Evolutionary conservation across 1,140 invertebrate species (phyloP), one percentile per base, ranked within the genome.

Genomic region (Scylla paramamosain): DNA sequence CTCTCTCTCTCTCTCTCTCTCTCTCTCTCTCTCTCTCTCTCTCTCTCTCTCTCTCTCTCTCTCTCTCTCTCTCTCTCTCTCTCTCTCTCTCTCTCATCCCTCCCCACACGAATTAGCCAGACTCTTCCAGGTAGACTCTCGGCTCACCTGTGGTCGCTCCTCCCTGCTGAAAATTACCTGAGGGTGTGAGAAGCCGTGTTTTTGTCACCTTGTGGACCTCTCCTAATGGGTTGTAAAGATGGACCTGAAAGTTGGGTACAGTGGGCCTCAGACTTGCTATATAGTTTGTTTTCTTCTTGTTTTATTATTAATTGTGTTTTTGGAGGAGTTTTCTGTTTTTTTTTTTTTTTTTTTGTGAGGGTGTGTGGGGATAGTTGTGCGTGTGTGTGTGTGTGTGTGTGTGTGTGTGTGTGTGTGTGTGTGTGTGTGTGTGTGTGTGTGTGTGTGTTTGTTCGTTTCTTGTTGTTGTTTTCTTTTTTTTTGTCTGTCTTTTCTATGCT

Each of bases 31-130:
- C 31, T 39, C 86, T 39, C 86, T 29, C 31, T 88, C 25, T 39
- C 31, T 88, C 86, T 88, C 86, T 39, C 86, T 29, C 86, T 88
- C 86, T 39, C 86, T 90, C 88, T 46, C 88, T 48, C 88, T 39
- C 88, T 48, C 88, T 90, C 88, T 32, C 39, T 39, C 39, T 46
- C 39, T 46, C 39, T 25, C 39, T 48, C 88, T 48, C 39, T 90
- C 39, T 45, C 32, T 87, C 29, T 87, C 86, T 87, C 29, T 29
- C 86, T 14, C 20, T 10, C 10, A 67, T 16, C 59, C 59, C 59
- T n/a, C 67, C 16, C 67, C n/a, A 25, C 67, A n/a, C 67, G 67
- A 77, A 77, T 77, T 77, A 77, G 10, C 67, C 39, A 45, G n/a
- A 6, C 88, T 45, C 16, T 16, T 16, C 16, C 39, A 28, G 25